Evolutionary conservation across 30 jellyfish, hydroid and myxozoan genomes (phyloP), one percentile per base, ranked within the genome.

Genomic region (Clytia hemisphaerica): DNA sequence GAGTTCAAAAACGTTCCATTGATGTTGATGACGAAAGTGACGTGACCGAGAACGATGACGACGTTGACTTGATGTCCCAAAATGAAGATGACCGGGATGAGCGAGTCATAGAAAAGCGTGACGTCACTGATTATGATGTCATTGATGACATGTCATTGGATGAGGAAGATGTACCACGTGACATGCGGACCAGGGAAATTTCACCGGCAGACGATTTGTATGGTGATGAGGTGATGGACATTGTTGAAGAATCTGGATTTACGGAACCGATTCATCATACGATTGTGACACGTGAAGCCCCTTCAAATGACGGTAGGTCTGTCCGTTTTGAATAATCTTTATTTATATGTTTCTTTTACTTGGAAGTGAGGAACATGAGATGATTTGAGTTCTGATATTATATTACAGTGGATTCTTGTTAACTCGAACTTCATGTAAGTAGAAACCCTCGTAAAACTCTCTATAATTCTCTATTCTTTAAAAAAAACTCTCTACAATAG

Each of bases 191-290:
- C 44, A 57, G 51, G 35, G 44, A 4, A n/a, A n/a, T n/a, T n/a
- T n/a, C n/a, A n/a, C n/a, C n/a, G n/a, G n/a, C n/a, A 9, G 61
- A 48, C 21, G 61, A 48, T 29, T 38, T 24, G 2, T 38, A 58
- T 22, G 58, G 16, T 58, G 71, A 58, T 15, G 46, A 22, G 16
- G 30, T 58, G 71, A 18, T 58, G 30, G 4, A 22, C 25, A 58
- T 45, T 22, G 81, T 50, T 9, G 81, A 69, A 22, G 81, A 69
- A 31, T n/a, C n/a, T n/a, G n/a, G n/a, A n/a, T n/a, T n/a, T n/a
- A n/a, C n/a, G n/a, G n/a, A n/a, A n/a, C n/a, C n/a, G n/a, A n/a
- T n/a, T n/a, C n/a, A n/a, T n/a, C n/a, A 3, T 22, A 5, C 7
- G 70, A 37, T 33, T 38, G 30, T 2, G 70, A 57, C 3, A 31